These are phyloP conservation scores for Hirtodrosophila alboralis DNA, from an alignment of 2,888 invertebrate species.

Conservation along the genomic window DNA sequence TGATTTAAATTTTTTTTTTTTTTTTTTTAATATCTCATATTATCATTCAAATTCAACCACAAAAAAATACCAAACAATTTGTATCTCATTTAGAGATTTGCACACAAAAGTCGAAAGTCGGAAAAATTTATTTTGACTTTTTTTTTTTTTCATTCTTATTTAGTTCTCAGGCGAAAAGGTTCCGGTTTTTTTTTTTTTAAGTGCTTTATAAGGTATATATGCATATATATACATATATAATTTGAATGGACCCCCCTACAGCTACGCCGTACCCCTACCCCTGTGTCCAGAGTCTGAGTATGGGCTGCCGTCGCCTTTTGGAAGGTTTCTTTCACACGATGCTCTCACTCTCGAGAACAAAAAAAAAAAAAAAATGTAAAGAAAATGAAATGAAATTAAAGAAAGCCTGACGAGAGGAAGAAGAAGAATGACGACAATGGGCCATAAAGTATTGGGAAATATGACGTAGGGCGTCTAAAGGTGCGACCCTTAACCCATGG, in stretches of 20 bases:
- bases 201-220: conserved; percentile 38
- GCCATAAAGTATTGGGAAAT: conserved; percentile 56
- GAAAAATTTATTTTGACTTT: no score
- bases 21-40: no score
- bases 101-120: no score
- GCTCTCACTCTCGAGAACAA: conserved; percentile 23
- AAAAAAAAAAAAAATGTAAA: background rate
- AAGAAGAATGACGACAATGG: no score
- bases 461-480: conserved; percentile 36
- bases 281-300: conserved; percentile 20
- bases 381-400: conserved; percentile 19
- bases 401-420: conserved; percentile 41
- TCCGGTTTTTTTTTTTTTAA: conserved; percentile 30
- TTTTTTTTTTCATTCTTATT: conserved; percentile 18
- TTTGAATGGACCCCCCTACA: conserved; percentile 9
- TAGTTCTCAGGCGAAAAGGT: conserved; percentile 28
- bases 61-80: conserved; percentile 36
- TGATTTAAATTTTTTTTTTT: no score
- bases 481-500: conserved; percentile 53
- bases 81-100: conserved; percentile 26
- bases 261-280: conserved; percentile 9
- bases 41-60: no score
- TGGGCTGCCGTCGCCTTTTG: conserved; percentile 13
- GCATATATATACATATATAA: no score
- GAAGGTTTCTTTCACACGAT: conserved; percentile 64